Evolutionary conservation across 2,888 invertebrate genomes (phyloP).

Genomic region (Leptopterna dolabrata): DNA sequence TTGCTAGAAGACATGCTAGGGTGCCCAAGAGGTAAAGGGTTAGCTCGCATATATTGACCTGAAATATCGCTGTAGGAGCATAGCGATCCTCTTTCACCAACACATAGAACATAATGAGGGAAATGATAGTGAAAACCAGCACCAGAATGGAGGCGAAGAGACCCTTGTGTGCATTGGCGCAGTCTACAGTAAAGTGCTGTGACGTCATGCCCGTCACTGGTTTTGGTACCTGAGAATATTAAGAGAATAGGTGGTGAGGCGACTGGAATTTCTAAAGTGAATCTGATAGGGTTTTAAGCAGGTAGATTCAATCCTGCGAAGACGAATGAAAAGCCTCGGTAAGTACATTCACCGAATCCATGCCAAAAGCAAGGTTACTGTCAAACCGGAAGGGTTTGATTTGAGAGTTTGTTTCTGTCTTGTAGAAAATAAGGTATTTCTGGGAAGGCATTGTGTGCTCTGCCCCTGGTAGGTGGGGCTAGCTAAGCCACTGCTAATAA

Average conservation of each 20-base stretch:
- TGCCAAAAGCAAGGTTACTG: too few relatives aligned
- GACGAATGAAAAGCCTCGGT: too few relatives aligned
- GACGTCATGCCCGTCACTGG: slow-evolving; percentile 50
- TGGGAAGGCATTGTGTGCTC: too few relatives aligned
- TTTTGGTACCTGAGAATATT: slow-evolving; percentile 48
- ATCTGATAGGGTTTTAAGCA: too few relatives aligned
- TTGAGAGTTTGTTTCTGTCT: too few relatives aligned
- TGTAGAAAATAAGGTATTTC: too few relatives aligned
- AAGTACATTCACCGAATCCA: too few relatives aligned
- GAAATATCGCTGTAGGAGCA: slow-evolving; percentile 76
- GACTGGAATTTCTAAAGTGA: too few relatives aligned
- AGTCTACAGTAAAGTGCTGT: slow-evolving; percentile 73
- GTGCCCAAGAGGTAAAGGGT: slow-evolving; percentile 78
- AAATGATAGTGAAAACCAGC: slow-evolving; percentile 85
- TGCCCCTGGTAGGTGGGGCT: too few relatives aligned
- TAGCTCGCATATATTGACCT: slow-evolving; percentile 81
- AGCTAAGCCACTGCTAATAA: too few relatives aligned
- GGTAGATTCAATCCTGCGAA: too few relatives aligned
- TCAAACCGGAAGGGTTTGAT: too few relatives aligned
- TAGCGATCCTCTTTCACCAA: slow-evolving; percentile 75
- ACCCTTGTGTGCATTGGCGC: slow-evolving; percentile 70
- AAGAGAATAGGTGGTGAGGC: not conserved
- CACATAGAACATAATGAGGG: slow-evolving; percentile 91
- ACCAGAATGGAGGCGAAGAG: slow-evolving; percentile 76
- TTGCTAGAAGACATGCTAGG: slow-evolving; percentile 73